phyloP scores from a whole-genome alignment of 2,113 vertebrate genomes.

The Canis aureus region DNA sequence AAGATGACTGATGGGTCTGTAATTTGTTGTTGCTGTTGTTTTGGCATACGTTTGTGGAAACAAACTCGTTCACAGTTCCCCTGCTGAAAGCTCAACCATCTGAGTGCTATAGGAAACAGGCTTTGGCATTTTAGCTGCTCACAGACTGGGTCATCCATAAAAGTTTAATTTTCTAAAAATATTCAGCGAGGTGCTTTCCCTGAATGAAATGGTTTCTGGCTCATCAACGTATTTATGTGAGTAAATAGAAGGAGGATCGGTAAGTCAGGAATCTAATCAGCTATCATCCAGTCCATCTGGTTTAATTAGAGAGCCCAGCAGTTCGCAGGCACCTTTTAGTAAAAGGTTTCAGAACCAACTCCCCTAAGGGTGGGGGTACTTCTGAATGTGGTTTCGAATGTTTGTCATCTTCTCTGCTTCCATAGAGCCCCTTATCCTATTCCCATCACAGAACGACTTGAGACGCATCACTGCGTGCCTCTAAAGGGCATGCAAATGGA shows the following conservation, averaged over 20 bases:
- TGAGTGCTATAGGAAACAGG: slow-evolving; percentile 64
- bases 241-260: slow-evolving; percentile 72
- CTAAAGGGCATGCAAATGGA: slow-evolving; percentile 30
- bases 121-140: slow-evolving; percentile 76
- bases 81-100: slow-evolving; percentile 39
- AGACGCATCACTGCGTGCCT: not conserved
- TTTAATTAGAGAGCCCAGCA: slow-evolving; percentile 75
- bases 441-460: not conserved
- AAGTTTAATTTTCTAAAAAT: slow-evolving; percentile 85
- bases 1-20: slow-evolving; percentile 38
- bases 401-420: not conserved
- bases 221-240: slow-evolving; percentile 72
- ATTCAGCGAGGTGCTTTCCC: slow-evolving; percentile 74
- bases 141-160: slow-evolving; percentile 78
- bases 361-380: slow-evolving; percentile 38
- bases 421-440: not conserved
- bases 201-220: slow-evolving; percentile 79
- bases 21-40: slow-evolving; percentile 44
- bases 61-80: not conserved
- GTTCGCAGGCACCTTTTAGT: slow-evolving; percentile 52
- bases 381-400: slow-evolving; percentile 16
- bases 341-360: slow-evolving; percentile 34
- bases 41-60: slow-evolving; percentile 52
- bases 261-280: slow-evolving; percentile 81
- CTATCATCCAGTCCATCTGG: slow-evolving; percentile 79